These are phyloP conservation scores for Budorcas taxicolor DNA, from an alignment of 2,113 vertebrate genomes.

Conservation along the genomic window DNA sequence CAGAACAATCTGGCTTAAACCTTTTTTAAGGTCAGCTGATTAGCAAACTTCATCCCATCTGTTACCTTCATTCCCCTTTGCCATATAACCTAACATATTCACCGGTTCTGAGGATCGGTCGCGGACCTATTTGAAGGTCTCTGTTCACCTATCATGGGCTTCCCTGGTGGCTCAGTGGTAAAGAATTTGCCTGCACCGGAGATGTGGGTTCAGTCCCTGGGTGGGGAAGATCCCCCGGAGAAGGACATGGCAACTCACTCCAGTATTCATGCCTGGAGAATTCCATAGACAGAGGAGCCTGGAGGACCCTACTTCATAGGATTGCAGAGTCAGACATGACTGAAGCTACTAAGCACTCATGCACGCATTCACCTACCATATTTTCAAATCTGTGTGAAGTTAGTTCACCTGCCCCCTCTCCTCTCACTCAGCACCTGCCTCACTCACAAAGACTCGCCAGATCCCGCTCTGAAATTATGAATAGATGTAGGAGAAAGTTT, in stretches of 20 bases:
- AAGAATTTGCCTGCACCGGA: not conserved
- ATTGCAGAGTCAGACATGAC: not conserved
- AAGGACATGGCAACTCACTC: not conserved
- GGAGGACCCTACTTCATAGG: not conserved
- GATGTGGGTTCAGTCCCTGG: not conserved
- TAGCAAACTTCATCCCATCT: not conserved
- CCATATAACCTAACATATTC: not conserved
- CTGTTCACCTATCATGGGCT: not conserved
- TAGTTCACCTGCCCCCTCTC: not conserved
- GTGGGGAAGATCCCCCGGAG: not conserved
- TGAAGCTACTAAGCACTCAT: not conserved
- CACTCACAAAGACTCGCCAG: not conserved
- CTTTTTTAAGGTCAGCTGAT: not conserved
- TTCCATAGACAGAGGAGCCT: not conserved
- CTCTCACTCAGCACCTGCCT: not conserved
- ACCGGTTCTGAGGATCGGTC: not conserved
- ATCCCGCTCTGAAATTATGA: not conserved
- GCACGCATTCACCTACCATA: accelerated
- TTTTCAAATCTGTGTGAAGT: not conserved
- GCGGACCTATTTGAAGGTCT: not conserved
- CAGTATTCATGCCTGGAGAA: not conserved
- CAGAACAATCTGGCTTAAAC: not conserved
- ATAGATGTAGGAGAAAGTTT: not conserved
- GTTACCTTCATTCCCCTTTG: not conserved
- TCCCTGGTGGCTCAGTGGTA: not conserved